phyloP scores from a whole-genome alignment of 2,113 vertebrate species.

The Entosphenus tridentatus region DNA sequence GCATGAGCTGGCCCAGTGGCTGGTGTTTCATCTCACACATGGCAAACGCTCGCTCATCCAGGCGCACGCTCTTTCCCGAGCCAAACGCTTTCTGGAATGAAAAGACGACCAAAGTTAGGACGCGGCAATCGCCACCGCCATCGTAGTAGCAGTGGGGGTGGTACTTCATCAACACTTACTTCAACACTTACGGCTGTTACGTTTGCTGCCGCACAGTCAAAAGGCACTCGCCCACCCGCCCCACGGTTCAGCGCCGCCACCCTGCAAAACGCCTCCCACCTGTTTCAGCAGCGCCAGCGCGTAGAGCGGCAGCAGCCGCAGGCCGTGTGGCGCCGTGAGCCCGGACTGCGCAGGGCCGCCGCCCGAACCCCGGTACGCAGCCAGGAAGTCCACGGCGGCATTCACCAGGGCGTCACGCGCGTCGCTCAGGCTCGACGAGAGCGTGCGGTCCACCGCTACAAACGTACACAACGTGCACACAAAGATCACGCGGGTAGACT shows the following conservation, averaged over 20 bases:
- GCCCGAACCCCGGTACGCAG: slow-evolving; percentile 45
- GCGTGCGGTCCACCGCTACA: slow-evolving; percentile 61
- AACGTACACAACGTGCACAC: neutral
- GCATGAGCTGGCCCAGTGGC: slow-evolving; percentile 57
- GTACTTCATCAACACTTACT: too few species aligned
- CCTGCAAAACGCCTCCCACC: slow-evolving; percentile 21
- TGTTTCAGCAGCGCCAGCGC: slow-evolving; percentile 72
- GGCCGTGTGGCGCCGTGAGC: slow-evolving; percentile 44
- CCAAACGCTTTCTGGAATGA: slow-evolving; percentile 60
- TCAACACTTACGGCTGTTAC: too few species aligned
- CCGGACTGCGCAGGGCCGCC: slow-evolving; percentile 62
- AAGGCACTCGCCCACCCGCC: too few species aligned
- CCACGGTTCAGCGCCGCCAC: too few species aligned
- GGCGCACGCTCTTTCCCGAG: slow-evolving; percentile 39
- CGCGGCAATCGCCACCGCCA: too few species aligned
- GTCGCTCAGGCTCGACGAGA: slow-evolving; percentile 57
- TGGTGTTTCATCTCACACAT: slow-evolving; percentile 94
- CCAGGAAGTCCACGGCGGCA: slow-evolving; percentile 55
- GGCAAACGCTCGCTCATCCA: slow-evolving; percentile 67
- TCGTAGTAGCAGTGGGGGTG: too few species aligned
- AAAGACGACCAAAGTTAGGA: slow-evolving; percentile 1
- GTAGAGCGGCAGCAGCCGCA: slow-evolving; percentile 63
- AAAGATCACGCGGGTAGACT: too few species aligned
- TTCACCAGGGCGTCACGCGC: slow-evolving; percentile 78
- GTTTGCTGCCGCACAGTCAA: too few species aligned